A percentile compares a stretch with the other conserved stretches of the same genome.
These are phyloP conservation scores for Tethya wilhelma DNA, from an alignment of 37 sponge, comb jelly and placozoan genomes.

Conservation along the genomic window DNA sequence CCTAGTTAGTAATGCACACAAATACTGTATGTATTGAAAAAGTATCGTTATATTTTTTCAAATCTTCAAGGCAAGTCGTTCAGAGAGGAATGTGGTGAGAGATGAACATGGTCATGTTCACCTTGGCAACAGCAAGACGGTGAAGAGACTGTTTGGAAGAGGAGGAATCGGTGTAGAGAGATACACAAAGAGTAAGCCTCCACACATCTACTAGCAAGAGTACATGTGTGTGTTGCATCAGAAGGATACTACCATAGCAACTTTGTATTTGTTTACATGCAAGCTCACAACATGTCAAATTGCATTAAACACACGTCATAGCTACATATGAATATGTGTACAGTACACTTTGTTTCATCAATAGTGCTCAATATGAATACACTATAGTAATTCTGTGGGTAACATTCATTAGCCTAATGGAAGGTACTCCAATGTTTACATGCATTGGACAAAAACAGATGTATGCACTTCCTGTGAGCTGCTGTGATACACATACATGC, in stretches of 20 bases:
- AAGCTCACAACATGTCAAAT: too few species aligned
- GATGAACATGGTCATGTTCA: constrained; percentile 57
- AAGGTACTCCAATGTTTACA: too few species aligned
- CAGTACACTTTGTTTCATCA: too few species aligned
- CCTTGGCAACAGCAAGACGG: constrained; percentile 56
- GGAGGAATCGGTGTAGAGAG: constrained; percentile 61
- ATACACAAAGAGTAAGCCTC: constrained; percentile 63
- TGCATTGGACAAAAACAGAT: too few species aligned
- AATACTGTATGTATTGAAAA: background rate
- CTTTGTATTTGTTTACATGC: background rate
- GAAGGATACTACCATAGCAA: background rate
- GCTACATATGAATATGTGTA: too few species aligned
- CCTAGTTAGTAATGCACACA: constrained; percentile 43
- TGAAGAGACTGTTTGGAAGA: constrained; percentile 63
- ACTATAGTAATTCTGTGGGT: too few species aligned
- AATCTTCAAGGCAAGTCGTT: constrained; percentile 35
- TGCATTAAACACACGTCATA: too few species aligned
- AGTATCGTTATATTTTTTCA: background rate
- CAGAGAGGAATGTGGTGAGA: constrained; percentile 69
- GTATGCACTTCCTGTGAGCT: too few species aligned
- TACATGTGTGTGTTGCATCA: background rate
- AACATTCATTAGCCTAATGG: too few species aligned
- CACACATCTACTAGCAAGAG: background rate
- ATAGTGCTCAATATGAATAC: too few species aligned
- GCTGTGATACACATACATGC: too few species aligned